Base-by-base conservation (phyloP, 2,797 vertebrate genomes). In the Sciaenops ocellatus region DNA sequence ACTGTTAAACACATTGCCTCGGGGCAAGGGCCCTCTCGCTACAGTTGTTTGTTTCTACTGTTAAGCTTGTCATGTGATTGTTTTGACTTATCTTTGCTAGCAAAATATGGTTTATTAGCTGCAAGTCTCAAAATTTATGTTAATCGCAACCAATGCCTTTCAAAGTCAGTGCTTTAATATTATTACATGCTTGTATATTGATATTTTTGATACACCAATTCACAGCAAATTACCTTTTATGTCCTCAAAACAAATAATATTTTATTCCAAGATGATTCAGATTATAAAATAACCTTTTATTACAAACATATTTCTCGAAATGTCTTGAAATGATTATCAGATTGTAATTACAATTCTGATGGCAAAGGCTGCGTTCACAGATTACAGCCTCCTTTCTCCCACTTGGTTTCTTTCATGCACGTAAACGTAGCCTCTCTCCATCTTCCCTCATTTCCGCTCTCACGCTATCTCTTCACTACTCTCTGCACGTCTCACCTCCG, bases 401-500 rank as follows among this genome's bases (percentile, higher is more conserved):
- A 16, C 47, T 44, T 42, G 12, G 20, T 61, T 67, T 64, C 52
- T 72, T 78, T 65, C 26, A 30, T 52, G 26, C n/a, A 47, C 51
- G 63, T 74, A 50, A 70, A 59, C 10, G 34, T 61, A 47, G 50
- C 56, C 42, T 68, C 60, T 63, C 41, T 69, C 42, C 22, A 47
- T 80, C 56, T 30, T 13, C 54, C 59, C 12, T 72, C n/a, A 18
- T 67, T 75, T 75, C 63, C 47, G 10, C 22, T 78, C 73, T 75
- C 74, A 70, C 12, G n/a, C 68, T 73, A 74, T 79, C 81, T 85
- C 64, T 69, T 88, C 61, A 63, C 73, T 78, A 34, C 84, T 85
- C 76, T 59, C 41, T 60, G 47, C 72, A 74, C 69, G 68, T 87
- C 71, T 81, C 79, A 80, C 85, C 83, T 90, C 81, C 12, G 59